phyloP scores from a whole-genome alignment of 2,888 invertebrate species.

The Linnaemya vulpina region DNA sequence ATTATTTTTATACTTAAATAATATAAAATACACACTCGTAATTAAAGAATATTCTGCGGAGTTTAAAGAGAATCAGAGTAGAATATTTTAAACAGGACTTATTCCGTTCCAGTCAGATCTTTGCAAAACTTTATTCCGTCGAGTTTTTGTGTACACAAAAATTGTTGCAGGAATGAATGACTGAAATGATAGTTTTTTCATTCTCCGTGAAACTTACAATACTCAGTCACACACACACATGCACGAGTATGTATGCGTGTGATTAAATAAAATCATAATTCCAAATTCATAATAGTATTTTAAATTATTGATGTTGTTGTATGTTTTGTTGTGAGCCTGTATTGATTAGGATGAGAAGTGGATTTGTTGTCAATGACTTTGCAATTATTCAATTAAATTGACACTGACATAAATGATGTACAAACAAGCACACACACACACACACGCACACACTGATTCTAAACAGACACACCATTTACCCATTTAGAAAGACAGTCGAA shows the following conservation, averaged over 20 bases:
- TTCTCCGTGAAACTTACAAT: no score
- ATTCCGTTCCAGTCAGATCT: no score
- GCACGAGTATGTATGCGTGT: neutral
- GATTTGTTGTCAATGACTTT: conserved; percentile 61
- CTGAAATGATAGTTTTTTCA: no score
- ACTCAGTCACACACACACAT: no score
- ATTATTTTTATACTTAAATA: no score
- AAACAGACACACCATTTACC: neutral
- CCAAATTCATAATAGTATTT: neutral
- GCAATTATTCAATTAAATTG: conserved; percentile 68
- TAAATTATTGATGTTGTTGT: neutral
- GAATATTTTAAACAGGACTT: no score
- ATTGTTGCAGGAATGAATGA: no score
- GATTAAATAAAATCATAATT: neutral
- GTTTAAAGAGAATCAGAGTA: no score
- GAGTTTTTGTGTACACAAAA: no score
- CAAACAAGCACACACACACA: neutral
- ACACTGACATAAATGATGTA: conserved; percentile 60
- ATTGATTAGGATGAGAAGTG: conserved; percentile 49
- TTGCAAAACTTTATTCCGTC: no score
- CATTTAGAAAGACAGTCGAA: neutral
- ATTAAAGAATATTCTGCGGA: no score
- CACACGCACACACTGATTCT: neutral
- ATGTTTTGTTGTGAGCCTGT: neutral
- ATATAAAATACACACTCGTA: no score